Conservation (phyloP, 2,888 invertebrate genomes). For the Drosophila kokeensis region DNA sequence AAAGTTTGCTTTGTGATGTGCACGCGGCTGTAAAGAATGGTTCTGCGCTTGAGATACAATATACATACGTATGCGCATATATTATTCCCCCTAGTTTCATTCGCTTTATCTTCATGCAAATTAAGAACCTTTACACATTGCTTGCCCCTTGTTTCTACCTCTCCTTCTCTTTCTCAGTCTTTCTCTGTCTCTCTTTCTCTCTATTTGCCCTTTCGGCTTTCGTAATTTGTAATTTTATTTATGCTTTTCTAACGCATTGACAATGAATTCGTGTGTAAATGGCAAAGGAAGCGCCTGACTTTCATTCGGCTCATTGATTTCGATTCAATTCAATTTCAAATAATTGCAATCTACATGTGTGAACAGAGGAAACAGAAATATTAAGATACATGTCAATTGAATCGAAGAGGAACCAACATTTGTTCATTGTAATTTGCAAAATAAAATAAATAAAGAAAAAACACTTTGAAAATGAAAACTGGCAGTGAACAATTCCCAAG, state of each 20-base stretch:
- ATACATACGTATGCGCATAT: background rate
- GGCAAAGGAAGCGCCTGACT: slow-evolving; percentile 35
- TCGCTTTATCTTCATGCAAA: slow-evolving; percentile 31
- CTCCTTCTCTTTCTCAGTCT: background rate
- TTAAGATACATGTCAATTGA: slow-evolving; percentile 22
- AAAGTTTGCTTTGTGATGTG: slow-evolving; percentile 95
- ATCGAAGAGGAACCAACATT: background rate
- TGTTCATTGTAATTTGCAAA: background rate
- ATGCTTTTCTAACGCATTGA: slow-evolving; percentile 39
- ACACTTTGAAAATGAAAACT: background rate
- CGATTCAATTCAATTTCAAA: slow-evolving; percentile 69
- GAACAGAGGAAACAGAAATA: slow-evolving; percentile 3
- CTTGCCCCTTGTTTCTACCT: no score
- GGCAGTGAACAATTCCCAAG: background rate
- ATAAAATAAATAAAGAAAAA: background rate
- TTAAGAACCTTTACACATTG: slow-evolving; percentile 19
- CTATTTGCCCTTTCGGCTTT: slow-evolving; percentile 8
- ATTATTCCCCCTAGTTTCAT: background rate
- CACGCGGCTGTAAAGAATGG: slow-evolving; percentile 88
- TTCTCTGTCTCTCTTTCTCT: background rate
- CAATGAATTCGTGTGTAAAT: slow-evolving; percentile 52
- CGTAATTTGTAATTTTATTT: slow-evolving; percentile 50
- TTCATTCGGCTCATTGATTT: slow-evolving; percentile 65
- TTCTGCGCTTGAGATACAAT: slow-evolving; percentile 15
- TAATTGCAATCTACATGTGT: slow-evolving; percentile 61